phyloP scores from a whole-genome alignment of 2,888 invertebrate species.

The Eupithecia insigniata region DNA sequence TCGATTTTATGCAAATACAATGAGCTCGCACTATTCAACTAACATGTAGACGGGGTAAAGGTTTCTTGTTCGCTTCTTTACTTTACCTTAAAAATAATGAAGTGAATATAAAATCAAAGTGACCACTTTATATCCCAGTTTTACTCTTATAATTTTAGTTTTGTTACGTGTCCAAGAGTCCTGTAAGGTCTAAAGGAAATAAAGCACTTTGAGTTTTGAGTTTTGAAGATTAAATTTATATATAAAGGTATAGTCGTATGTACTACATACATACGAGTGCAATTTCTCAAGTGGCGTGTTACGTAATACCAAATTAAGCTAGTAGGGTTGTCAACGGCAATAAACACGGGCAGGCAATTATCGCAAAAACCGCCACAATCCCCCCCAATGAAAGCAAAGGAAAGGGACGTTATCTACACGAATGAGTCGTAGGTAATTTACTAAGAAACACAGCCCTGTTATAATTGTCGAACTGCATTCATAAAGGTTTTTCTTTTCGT shows the following conservation, averaged over 20 bases:
- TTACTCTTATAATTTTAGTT: no score
- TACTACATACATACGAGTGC: no score
- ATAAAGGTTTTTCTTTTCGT: conserved; percentile 59
- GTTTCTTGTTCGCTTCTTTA: no score
- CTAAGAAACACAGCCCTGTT: conserved; percentile 65
- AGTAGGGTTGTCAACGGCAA: conserved; percentile 55
- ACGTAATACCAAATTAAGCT: conserved; percentile 45
- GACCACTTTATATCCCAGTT: no score
- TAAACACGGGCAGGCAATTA: conserved; percentile 51
- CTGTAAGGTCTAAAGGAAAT: no score
- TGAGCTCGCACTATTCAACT: conserved; percentile 13
- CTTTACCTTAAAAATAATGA: no score
- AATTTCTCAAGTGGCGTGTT: conserved; percentile 43
- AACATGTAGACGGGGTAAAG: no score
- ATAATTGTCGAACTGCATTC: conserved; percentile 64
- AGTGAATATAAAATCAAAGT: no score
- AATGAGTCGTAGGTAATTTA: conserved; percentile 61
- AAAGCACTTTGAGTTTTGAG: no score
- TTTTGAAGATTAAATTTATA: conserved; percentile 20
- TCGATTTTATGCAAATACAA: conserved; percentile 21
- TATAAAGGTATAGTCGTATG: no score
- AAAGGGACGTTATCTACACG: conserved; percentile 50
- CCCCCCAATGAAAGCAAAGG: conserved; percentile 54
- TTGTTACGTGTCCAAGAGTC: no score
- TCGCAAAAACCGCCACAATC: conserved; percentile 50